Evolutionary conservation across 64 coral and sea anemone species (phyloP).

Genomic region (Montipora capricornis): DNA sequence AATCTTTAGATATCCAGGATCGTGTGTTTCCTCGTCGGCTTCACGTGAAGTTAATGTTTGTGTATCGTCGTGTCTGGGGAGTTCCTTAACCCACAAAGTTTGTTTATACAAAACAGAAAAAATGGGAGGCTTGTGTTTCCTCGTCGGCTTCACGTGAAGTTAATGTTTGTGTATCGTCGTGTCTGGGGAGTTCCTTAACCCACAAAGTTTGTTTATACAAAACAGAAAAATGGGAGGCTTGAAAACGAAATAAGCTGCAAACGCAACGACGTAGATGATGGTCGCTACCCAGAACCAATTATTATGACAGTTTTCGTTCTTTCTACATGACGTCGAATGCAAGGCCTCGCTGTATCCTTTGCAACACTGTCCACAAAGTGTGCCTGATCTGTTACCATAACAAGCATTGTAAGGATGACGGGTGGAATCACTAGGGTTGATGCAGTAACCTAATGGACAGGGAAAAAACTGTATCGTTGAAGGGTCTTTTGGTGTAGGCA

Average conservation of each 20-base stretch:
- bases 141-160: background rate
- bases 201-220: slow-evolving; percentile 52
- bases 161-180: no score
- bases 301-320: slow-evolving; percentile 60
- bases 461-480: slow-evolving; percentile 50
- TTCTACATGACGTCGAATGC: slow-evolving; percentile 72
- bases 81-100: slow-evolving; percentile 56
- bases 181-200: background rate
- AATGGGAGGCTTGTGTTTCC: slow-evolving; percentile 50
- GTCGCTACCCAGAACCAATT: slow-evolving; percentile 78
- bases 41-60: background rate
- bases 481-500: background rate
- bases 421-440: background rate
- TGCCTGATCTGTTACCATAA: slow-evolving; percentile 53
- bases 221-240: slow-evolving; percentile 52
- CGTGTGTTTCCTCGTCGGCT: background rate
- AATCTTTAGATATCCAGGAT: slow-evolving; percentile 79
- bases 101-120: slow-evolving; percentile 18
- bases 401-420: slow-evolving; percentile 43
- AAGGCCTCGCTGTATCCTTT: slow-evolving; percentile 64
- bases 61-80: no score
- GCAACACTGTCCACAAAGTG: slow-evolving; percentile 70
- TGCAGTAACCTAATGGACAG: slow-evolving; percentile 74
- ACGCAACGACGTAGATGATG: slow-evolving; percentile 2
- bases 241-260: slow-evolving; percentile 66